A percentile compares a stretch with the other conserved stretches of the same genome.
Conservation (phyloP, 2,888 invertebrate species). For the Drosophila parthenogenetica region DNA sequence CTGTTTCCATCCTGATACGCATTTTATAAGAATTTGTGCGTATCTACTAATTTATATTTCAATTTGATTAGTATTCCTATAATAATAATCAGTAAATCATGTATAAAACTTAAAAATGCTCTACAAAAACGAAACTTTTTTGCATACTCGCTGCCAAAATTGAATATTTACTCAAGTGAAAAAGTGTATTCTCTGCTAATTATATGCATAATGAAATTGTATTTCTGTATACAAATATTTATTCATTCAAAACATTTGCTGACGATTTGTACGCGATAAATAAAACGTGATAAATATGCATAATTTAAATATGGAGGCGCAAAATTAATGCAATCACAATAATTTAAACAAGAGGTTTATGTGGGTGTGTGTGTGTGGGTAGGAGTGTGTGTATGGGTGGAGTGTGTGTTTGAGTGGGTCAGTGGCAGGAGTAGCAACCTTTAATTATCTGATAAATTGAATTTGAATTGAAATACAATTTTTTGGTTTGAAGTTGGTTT, state of each 20-base stretch:
- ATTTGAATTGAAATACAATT: constrained; percentile 43
- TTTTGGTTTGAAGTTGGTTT: constrained; percentile 20
- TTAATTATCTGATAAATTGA: constrained; percentile 49
- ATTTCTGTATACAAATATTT: constrained; percentile 42
- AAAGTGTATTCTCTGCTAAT: constrained; percentile 4
- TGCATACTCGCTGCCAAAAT: background rate
- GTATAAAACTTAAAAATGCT: background rate
- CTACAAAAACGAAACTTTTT: no score
- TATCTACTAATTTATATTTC: no score
- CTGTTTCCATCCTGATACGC: no score
- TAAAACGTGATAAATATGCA: constrained; percentile 39
- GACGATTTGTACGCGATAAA: constrained; percentile 21
- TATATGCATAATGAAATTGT: constrained; percentile 14
- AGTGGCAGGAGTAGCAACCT: background rate
- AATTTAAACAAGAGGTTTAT: background rate
- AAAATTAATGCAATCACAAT: constrained; percentile 44
- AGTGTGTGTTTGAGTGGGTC: no score
- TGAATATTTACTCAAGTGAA: no score
- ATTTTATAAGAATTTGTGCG: no score
- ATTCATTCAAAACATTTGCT: constrained; percentile 50
- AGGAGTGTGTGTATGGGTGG: background rate
- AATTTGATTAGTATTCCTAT: no score
- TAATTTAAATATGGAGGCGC: constrained; percentile 28
- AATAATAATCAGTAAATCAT: no score
- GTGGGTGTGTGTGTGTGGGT: background rate